phyloP scores from a whole-genome alignment of 2,888 invertebrate genomes.

The Urechis unicinctus region DNA sequence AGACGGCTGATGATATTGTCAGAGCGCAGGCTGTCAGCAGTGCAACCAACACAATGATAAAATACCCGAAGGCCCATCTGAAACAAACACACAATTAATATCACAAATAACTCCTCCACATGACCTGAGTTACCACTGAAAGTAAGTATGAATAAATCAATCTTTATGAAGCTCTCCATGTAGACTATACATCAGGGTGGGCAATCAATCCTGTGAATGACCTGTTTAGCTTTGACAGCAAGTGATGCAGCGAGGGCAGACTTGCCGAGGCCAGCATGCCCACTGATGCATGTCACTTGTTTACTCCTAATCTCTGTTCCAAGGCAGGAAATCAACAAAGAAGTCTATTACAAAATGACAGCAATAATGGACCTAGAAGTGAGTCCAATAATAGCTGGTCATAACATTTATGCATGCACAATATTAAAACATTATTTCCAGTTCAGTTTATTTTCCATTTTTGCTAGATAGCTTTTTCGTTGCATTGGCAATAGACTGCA shows the following conservation, averaged over 20 bases:
- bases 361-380: too few species aligned
- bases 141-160: neutral
- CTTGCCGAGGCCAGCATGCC: constrained; percentile 34
- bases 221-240: constrained; percentile 23
- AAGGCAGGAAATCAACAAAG: too few species aligned
- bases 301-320: too few species aligned
- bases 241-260: constrained; percentile 32
- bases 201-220: too few species aligned
- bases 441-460: neutral
- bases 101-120: neutral
- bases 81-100: constrained; percentile 3
- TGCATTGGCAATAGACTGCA: too few species aligned
- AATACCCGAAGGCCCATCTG: constrained; percentile 27
- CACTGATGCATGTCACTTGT: too few species aligned
- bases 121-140: neutral
- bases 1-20: neutral
- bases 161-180: too few species aligned
- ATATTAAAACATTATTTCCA: neutral
- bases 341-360: too few species aligned
- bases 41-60: constrained; percentile 36
- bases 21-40: constrained; percentile 20
- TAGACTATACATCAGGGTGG: too few species aligned
- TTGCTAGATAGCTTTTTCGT: neutral
- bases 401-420: constrained; percentile 1
- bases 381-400: constrained; percentile 1